phyloP scores from a whole-genome alignment of 2,888 invertebrate species.

The Drosophila mulleri region DNA sequence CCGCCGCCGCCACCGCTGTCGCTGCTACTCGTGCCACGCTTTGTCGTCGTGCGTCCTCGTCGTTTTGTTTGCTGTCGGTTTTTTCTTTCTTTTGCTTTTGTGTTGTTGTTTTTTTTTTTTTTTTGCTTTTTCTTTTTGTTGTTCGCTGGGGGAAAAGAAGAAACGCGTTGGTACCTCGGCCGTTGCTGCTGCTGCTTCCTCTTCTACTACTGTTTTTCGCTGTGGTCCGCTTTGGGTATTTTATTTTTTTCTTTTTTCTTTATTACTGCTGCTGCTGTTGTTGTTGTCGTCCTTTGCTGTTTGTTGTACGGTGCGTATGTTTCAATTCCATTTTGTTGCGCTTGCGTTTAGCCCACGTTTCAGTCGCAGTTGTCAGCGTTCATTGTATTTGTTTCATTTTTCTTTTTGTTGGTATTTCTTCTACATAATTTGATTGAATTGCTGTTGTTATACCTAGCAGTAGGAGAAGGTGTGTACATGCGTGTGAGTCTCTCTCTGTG shows the following conservation, averaged over 20 bases:
- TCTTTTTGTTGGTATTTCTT: background rate
- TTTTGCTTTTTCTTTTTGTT: conserved; percentile 4
- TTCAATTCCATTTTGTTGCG: conserved; percentile 39
- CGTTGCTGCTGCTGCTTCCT: conserved; percentile 21
- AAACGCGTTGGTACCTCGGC: conserved; percentile 18
- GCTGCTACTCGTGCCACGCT: conserved; percentile 30
- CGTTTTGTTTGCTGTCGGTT: conserved; percentile 32
- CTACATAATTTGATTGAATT: conserved; percentile 24
- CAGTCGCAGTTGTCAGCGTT: conserved; percentile 19
- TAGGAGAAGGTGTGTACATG: background rate
- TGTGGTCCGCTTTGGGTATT: conserved; percentile 46
- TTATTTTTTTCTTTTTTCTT: conserved; percentile 24
- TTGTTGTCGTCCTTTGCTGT: conserved; percentile 1
- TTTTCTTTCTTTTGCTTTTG: background rate
- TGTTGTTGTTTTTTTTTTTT: conserved; percentile 13
- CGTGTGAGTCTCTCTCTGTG: background rate
- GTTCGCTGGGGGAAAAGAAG: conserved; percentile 12
- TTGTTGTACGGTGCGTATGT: conserved; percentile 45
- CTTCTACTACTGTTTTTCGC: conserved; percentile 32
- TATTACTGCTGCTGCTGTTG: conserved; percentile 18
- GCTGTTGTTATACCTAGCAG: background rate
- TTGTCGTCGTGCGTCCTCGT: conserved; percentile 29
- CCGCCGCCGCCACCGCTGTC: conserved; percentile 16
- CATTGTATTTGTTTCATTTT: conserved; percentile 1
- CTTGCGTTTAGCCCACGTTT: conserved; percentile 27